Evolutionary conservation across 1,140 invertebrate species (phyloP).

Genomic region (Papilio polytes): DNA sequence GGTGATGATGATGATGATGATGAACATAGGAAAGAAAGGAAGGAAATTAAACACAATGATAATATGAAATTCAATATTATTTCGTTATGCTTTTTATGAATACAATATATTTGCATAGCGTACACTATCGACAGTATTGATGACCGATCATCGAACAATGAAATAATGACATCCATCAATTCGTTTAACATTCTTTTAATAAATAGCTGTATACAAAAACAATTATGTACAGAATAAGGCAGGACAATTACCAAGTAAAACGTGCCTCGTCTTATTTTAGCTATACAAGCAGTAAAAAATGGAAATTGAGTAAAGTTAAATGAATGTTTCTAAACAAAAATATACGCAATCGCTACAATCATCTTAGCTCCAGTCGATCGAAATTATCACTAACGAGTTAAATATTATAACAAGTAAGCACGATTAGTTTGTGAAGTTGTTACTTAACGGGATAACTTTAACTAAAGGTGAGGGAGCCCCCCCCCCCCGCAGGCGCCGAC

Average conservation of each 20-base stretch:
- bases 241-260: conserved; percentile 81
- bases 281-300: conserved; percentile 83
- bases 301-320: conserved; percentile 69
- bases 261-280: conserved; percentile 79
- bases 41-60: conserved; percentile 71
- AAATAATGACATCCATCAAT: conserved; percentile 81
- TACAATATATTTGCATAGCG: conserved; percentile 83
- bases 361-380: conserved; percentile 73
- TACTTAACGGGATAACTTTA: conserved; percentile 61
- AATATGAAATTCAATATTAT: conserved; percentile 84
- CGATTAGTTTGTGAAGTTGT: conserved; percentile 82
- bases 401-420: conserved; percentile 78
- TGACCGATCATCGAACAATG: conserved; percentile 82
- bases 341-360: conserved; percentile 62
- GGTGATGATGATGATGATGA: no score
- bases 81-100: conserved; percentile 83
- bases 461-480: conserved; percentile 30
- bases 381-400: conserved; percentile 80
- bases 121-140: conserved; percentile 82
- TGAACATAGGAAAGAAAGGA: no score
- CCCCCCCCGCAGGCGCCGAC: conserved; percentile 60
- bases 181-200: conserved; percentile 83
- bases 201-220: conserved; percentile 84
- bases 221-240: conserved; percentile 83
- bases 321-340: conserved; percentile 68